Percentiles rank a stretch among this genome's conserved stretches.
Evolutionary conservation across 2,113 vertebrate species (phyloP).

Genomic region (Bucco capensis): DNA sequence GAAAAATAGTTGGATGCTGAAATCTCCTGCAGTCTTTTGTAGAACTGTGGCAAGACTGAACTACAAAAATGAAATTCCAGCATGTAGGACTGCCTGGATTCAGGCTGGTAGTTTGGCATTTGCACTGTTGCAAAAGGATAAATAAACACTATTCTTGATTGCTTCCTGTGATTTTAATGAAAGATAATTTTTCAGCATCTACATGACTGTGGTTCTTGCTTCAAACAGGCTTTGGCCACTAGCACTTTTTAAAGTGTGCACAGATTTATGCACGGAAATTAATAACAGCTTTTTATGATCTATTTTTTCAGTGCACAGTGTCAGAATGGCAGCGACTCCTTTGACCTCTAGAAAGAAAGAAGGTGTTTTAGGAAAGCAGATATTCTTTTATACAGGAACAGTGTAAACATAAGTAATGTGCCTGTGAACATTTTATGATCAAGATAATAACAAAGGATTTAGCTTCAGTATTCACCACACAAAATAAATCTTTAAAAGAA

Average conservation of each 20-base stretch:
- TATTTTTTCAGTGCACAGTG: constrained; percentile 17
- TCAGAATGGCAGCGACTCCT: constrained; percentile 29
- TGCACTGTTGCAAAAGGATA: neutral
- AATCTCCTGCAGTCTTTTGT: neutral
- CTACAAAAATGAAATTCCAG: neutral
- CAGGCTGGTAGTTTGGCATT: neutral
- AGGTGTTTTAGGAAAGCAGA: constrained; percentile 50
- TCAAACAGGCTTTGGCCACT: constrained; percentile 19
- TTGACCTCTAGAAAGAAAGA: constrained; percentile 57
- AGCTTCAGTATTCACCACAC: constrained; percentile 18
- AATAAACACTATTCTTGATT: constrained; percentile 38
- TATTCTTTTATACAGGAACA: constrained; percentile 38
- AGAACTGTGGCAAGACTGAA: neutral
- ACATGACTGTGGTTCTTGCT: neutral
- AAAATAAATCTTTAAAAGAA: constrained; percentile 54
- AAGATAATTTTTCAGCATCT: constrained; percentile 31
- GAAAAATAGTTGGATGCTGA: neutral
- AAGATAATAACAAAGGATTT: constrained; percentile 59
- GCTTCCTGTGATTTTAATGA: constrained; percentile 57
- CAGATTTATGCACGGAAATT: constrained; percentile 31
- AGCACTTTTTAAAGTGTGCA: constrained; percentile 6
- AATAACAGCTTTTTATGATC: constrained; percentile 37
- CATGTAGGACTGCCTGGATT: neutral
- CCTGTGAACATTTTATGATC: constrained; percentile 45
- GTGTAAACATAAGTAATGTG: constrained; percentile 36